These are phyloP conservation scores for Pelecanoides urinatrix DNA, from an alignment of 2,113 vertebrate species.

Conservation along the genomic window DNA sequence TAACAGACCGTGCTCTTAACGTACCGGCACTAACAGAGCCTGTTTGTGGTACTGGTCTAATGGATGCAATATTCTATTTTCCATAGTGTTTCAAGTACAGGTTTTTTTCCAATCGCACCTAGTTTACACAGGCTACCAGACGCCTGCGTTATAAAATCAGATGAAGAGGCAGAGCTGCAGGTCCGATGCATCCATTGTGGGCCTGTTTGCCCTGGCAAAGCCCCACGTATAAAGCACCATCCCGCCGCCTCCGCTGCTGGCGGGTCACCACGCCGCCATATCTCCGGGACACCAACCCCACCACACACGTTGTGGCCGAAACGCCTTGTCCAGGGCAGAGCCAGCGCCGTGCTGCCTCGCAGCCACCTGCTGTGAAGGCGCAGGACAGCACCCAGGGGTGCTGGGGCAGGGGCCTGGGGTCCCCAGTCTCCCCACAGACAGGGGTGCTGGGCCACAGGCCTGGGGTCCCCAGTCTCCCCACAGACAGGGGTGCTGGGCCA, in stretches of 20 bases:
- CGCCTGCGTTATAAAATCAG: accelerated
- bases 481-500: too few species aligned
- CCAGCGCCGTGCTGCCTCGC: accelerated
- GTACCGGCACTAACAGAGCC: accelerated
- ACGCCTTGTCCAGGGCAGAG: accelerated
- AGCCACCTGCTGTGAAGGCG: accelerated
- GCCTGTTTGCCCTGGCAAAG: neutral
- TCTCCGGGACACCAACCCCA: too few species aligned
- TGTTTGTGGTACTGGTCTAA: accelerated
- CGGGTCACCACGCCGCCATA: accelerated
- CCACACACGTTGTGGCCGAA: accelerated
- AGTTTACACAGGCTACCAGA: neutral
- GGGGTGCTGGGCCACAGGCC: too few species aligned
- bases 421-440: neutral
- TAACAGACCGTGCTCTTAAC: neutral
- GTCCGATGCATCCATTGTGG: accelerated
- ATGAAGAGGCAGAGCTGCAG: neutral
- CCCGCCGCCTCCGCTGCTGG: accelerated
- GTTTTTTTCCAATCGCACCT: accelerated
- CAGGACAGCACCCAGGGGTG: neutral
- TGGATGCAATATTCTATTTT: accelerated
- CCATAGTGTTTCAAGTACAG: accelerated
- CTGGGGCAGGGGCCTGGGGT: too few species aligned
- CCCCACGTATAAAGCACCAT: accelerated
- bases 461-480: too few species aligned